phyloP scores from a whole-genome alignment of 2,113 vertebrate genomes.

The Callorhinus ursinus region DNA sequence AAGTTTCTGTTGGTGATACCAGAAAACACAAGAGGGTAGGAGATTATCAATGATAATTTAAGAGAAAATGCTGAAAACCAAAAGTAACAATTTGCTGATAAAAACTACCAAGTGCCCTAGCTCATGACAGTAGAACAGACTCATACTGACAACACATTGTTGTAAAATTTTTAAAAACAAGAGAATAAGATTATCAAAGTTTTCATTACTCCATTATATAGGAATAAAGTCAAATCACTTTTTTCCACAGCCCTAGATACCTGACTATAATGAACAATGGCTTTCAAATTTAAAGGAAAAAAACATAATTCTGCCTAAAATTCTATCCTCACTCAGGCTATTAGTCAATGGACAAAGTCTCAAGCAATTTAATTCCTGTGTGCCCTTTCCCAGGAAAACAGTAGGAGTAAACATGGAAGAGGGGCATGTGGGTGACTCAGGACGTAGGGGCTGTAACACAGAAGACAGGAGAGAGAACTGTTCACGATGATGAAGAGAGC shows the following conservation, averaged over 20 bases:
- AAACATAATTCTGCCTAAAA: neutral
- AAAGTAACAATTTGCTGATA: neutral
- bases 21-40: neutral
- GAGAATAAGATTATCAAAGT: neutral
- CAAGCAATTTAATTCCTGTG: neutral
- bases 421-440: neutral
- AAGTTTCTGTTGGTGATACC: neutral
- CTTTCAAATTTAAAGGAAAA: slow-evolving; percentile 4
- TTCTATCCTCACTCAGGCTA: neutral
- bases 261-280: neutral
- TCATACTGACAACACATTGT: neutral
- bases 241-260: neutral
- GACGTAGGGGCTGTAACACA: neutral
- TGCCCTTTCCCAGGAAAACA: neutral
- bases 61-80: neutral
- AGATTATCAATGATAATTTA: neutral
- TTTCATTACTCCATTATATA: neutral
- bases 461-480: neutral
- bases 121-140: neutral
- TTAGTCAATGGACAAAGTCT: neutral
- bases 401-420: neutral
- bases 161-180: neutral
- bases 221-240: neutral
- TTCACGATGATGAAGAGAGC: neutral
- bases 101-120: neutral